A percentile compares a stretch with the other conserved stretches of the same genome.
phyloP scores from a whole-genome alignment of 2,113 vertebrate species.

The Chionodraco myersi region DNA sequence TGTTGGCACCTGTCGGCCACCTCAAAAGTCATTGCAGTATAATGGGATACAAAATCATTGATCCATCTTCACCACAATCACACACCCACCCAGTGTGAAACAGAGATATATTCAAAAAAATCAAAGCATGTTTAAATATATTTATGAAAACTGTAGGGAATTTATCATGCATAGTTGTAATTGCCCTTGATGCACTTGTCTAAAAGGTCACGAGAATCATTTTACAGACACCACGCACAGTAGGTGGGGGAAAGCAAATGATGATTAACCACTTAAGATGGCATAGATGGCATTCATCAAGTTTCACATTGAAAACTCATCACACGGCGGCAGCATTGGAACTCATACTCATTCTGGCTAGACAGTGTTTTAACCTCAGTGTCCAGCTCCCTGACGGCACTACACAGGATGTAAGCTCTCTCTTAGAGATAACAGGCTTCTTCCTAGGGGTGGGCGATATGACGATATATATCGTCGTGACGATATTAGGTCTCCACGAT shows the following conservation, averaged over 20 bases:
- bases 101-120: not conserved
- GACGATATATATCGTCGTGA: too few species aligned
- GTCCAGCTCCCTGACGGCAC: slow-evolving; percentile 25
- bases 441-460: not conserved
- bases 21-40: too few species aligned
- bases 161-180: not conserved
- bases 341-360: slow-evolving; percentile 18
- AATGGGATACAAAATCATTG: not conserved
- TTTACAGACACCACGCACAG: slow-evolving; percentile 7
- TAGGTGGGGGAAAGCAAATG: slow-evolving; percentile 17
- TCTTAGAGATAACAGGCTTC: slow-evolving; percentile 61
- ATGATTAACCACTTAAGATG: slow-evolving; percentile 30
- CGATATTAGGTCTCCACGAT: too few species aligned
- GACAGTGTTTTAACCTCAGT: slow-evolving; percentile 32
- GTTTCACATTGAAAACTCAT: slow-evolving; percentile 26
- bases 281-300: slow-evolving; percentile 20
- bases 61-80: not conserved
- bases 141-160: too few species aligned
- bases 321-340: slow-evolving; percentile 35
- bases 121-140: not conserved
- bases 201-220: slow-evolving; percentile 11
- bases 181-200: not conserved
- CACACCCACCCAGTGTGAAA: not conserved
- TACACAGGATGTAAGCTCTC: slow-evolving; percentile 37
- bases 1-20: too few species aligned